Evolutionary conservation across 53 echinoderm and acorn worm species (phyloP).

Genomic region (Temnopleurus reevesii): DNA sequence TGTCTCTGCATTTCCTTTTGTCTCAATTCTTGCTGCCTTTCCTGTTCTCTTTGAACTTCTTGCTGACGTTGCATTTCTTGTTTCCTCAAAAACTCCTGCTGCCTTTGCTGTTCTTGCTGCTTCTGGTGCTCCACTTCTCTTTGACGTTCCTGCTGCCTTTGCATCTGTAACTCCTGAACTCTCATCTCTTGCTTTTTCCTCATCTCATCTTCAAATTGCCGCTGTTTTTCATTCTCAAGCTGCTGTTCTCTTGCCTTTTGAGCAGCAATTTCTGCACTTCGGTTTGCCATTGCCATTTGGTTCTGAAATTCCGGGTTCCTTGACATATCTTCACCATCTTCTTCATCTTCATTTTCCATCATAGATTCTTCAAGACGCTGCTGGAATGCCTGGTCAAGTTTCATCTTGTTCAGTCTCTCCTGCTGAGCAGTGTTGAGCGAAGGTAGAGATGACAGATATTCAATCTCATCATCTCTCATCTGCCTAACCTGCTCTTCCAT

Average conservation of each 20-base stretch:
- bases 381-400: slow-evolving; percentile 86
- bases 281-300: slow-evolving; percentile 30
- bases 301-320: slow-evolving; percentile 37
- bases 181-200: slow-evolving; percentile 61
- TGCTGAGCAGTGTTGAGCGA: slow-evolving; percentile 74
- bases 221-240: slow-evolving; percentile 56
- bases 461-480: slow-evolving; percentile 75
- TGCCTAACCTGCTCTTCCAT: slow-evolving; percentile 77
- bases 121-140: slow-evolving; percentile 56
- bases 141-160: slow-evolving; percentile 58
- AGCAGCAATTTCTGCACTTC: slow-evolving; percentile 43
- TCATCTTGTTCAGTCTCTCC: slow-evolving; percentile 80
- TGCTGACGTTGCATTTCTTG: slow-evolving; percentile 63
- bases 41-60: slow-evolving; percentile 67
- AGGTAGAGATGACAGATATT: slow-evolving; percentile 64
- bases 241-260: slow-evolving; percentile 50
- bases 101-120: slow-evolving; percentile 60
- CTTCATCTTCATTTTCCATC: slow-evolving; percentile 62
- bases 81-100: slow-evolving; percentile 62
- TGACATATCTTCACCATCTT: slow-evolving; percentile 43
- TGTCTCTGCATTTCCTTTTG: slow-evolving; percentile 51
- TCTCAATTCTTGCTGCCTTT: slow-evolving; percentile 74
- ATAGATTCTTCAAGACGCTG: slow-evolving; percentile 81
- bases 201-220: slow-evolving; percentile 54
- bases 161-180: slow-evolving; percentile 68